Evolutionary conservation across 2,888 invertebrate genomes (phyloP).

Genomic region (Bugulina stolonifera): DNA sequence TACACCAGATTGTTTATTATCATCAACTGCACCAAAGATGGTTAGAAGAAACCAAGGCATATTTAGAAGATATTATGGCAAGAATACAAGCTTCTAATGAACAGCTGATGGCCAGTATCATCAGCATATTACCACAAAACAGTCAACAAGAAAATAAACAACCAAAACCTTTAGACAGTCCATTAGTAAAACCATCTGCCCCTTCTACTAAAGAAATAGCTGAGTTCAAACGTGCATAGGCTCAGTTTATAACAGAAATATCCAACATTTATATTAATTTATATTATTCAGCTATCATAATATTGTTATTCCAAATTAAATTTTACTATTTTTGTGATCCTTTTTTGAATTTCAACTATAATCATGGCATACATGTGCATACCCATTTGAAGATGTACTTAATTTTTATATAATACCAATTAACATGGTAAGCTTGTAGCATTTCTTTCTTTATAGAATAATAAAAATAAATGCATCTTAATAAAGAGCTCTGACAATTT

Average conservation of each 20-base stretch:
- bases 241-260: too few relatives aligned
- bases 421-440: too few relatives aligned
- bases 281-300: not conserved
- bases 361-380: too few relatives aligned
- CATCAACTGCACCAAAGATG: not conserved
- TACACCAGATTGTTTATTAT: not conserved
- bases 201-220: not conserved
- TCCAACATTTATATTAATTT: not conserved
- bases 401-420: too few relatives aligned
- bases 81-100: not conserved
- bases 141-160: not conserved
- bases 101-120: not conserved
- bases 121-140: not conserved
- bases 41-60: not conserved
- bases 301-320: not conserved
- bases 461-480: too few relatives aligned
- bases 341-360: too few relatives aligned
- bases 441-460: too few relatives aligned
- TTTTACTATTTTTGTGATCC: too few relatives aligned
- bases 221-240: too few relatives aligned
- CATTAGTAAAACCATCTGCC: not conserved
- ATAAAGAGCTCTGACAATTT: too few relatives aligned
- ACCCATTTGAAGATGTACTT: too few relatives aligned
- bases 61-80: not conserved
- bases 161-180: not conserved